Evolutionary conservation across 2,888 invertebrate genomes (phyloP).

Genomic region (Eristalinus aeneus): DNA sequence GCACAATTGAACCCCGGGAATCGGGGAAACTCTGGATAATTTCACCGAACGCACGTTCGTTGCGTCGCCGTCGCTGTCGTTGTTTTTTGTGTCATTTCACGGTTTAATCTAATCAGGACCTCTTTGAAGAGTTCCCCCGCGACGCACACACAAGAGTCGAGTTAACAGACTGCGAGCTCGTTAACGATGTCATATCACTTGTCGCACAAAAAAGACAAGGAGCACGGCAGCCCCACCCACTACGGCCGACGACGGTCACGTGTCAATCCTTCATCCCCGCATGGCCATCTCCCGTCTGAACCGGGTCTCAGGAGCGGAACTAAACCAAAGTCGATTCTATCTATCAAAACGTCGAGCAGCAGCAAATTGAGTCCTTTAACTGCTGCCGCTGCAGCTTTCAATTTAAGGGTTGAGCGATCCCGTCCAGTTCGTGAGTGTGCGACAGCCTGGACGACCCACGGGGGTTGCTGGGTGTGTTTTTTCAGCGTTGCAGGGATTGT

Average conservation of each 20-base stretch:
- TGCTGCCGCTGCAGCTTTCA: conserved; percentile 37
- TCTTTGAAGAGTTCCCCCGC: background rate
- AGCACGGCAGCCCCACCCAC: conserved; percentile 4
- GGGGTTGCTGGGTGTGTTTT: conserved; percentile 38
- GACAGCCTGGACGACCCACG: conserved; percentile 47
- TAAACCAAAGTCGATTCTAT: conserved; percentile 26
- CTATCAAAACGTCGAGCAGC: conserved; percentile 40
- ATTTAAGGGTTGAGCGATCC: conserved; percentile 68
- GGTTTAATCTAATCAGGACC: conserved; percentile 67
- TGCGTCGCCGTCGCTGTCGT: background rate
- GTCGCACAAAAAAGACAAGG: conserved; percentile 26
- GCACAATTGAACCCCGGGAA: background rate
- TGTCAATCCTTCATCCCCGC: conserved; percentile 50
- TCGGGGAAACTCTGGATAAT: background rate
- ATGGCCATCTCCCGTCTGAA: conserved; percentile 34
- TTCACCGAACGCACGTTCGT: conserved; percentile 50
- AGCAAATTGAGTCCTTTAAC: conserved; percentile 55
- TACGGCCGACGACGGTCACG: conserved; percentile 65
- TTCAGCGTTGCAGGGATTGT: background rate
- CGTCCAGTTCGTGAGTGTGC: conserved; percentile 62
- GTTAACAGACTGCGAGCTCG: conserved; percentile 64
- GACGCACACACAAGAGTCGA: conserved; percentile 32
- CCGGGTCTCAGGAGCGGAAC: conserved; percentile 12
- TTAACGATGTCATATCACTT: conserved; percentile 69
- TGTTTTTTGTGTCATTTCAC: conserved; percentile 59